phyloP scores from a whole-genome alignment of 1,140 invertebrate species.

The Aphaenogaster ashmeadi region DNA sequence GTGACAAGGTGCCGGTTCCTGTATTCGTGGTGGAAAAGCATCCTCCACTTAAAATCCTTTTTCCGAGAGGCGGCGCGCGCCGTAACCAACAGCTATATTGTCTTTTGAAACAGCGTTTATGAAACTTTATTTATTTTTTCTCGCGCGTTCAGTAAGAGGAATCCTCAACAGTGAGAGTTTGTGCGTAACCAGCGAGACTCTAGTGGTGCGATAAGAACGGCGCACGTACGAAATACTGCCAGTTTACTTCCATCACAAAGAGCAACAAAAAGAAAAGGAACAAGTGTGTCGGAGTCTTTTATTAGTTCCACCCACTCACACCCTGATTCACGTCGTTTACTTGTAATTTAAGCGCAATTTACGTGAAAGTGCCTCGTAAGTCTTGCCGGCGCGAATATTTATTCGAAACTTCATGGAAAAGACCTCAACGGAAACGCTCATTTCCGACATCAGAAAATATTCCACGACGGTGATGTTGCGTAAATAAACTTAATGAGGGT shows the following conservation, averaged over 20 bases:
- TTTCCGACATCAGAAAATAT: slow-evolving; percentile 24
- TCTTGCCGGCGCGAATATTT: slow-evolving; percentile 33
- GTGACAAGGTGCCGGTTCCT: not conserved
- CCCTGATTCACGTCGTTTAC: slow-evolving; percentile 26
- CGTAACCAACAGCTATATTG: slow-evolving; percentile 45
- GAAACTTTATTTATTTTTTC: slow-evolving; percentile 56
- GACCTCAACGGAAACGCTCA: slow-evolving; percentile 13
- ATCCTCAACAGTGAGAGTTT: slow-evolving; percentile 18
- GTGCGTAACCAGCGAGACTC: not conserved
- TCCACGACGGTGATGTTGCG: not conserved
- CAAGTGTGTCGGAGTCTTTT: not conserved
- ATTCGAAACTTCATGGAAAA: slow-evolving; percentile 7
- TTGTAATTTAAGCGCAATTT: slow-evolving; percentile 55
- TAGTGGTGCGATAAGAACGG: slow-evolving; percentile 36
- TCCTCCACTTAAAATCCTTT: slow-evolving; percentile 54
- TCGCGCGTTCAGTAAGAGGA: not conserved
- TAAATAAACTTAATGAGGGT: not conserved
- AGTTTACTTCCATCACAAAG: slow-evolving; percentile 37
- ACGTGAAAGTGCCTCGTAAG: slow-evolving; percentile 43
- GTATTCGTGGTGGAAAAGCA: not conserved
- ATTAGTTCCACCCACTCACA: slow-evolving; percentile 44
- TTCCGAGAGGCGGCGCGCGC: slow-evolving; percentile 18
- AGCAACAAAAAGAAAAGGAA: not conserved
- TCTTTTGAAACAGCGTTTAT: slow-evolving; percentile 54
- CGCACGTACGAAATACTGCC: not conserved